Percentiles rank a stretch among this genome's conserved stretches.
Conservation (phyloP, 1,140 invertebrate species). For the Leguminivora glycinivorella region DNA sequence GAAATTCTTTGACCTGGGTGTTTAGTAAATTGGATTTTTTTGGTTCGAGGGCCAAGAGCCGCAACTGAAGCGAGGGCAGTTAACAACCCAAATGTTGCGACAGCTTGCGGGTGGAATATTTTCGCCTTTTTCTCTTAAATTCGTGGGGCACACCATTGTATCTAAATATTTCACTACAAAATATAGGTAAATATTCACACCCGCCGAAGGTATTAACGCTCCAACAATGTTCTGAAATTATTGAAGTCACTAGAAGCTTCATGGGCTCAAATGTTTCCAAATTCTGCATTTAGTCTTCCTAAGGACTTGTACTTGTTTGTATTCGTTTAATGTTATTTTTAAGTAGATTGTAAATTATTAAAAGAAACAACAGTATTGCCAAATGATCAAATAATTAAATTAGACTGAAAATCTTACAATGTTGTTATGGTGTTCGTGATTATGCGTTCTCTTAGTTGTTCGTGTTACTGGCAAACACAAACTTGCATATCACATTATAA, state of each 20-base stretch:
- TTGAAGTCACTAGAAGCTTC: conserved; percentile 8
- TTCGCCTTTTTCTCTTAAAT: too few species aligned
- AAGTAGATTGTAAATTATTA: conserved; percentile 47
- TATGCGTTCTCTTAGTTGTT: conserved; percentile 40
- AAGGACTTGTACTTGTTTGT: conserved; percentile 56
- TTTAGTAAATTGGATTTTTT: neutral
- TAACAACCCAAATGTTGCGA: neutral
- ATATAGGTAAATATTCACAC: conserved; percentile 7
- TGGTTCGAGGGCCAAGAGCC: neutral
- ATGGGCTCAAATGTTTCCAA: conserved; percentile 53
- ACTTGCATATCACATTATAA: conserved; percentile 65
- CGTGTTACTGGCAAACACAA: conserved; percentile 41
- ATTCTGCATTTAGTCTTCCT: conserved; percentile 68
- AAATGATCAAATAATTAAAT: conserved; percentile 72
- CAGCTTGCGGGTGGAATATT: neutral
- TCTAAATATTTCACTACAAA: neutral
- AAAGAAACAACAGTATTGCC: conserved; percentile 74
- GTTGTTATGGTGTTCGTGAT: conserved; percentile 39
- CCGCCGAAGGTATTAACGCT: neutral
- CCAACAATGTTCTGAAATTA: conserved; percentile 4
- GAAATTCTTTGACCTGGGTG: neutral
- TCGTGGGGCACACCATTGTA: neutral
- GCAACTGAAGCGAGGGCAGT: neutral
- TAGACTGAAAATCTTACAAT: conserved; percentile 70
- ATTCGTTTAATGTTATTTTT: conserved; percentile 61